Evolutionary conservation across 2,113 vertebrate species (phyloP).

Genomic region (Trinectes maculatus): DNA sequence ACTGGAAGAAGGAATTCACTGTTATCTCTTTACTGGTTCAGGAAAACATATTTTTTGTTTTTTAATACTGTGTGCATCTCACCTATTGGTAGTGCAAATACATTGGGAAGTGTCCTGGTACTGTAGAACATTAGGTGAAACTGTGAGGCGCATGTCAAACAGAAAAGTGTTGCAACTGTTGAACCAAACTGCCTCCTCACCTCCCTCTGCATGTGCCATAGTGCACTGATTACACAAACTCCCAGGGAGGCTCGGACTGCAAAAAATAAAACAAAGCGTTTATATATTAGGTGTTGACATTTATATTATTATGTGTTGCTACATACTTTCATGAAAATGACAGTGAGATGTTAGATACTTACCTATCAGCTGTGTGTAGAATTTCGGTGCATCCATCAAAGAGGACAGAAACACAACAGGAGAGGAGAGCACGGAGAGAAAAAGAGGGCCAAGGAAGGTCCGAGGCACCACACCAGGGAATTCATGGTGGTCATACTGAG

Average conservation of each 20-base stretch:
- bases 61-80: slow-evolving; percentile 14
- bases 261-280: slow-evolving; percentile 21
- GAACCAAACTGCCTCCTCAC: slow-evolving; percentile 90
- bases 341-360: not conserved
- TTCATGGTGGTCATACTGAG: slow-evolving; percentile 94
- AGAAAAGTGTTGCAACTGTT: slow-evolving; percentile 86
- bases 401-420: slow-evolving; percentile 83
- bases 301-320: not conserved
- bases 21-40: not conserved
- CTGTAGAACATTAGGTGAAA: slow-evolving; percentile 99
- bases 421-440: slow-evolving; percentile 85
- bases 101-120: slow-evolving; percentile 92
- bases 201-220: slow-evolving; percentile 91
- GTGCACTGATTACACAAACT: slow-evolving; percentile 80
- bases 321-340: no score
- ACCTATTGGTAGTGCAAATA: slow-evolving; percentile 93
- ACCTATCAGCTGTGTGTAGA: slow-evolving; percentile 90
- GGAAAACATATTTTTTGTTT: not conserved
- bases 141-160: slow-evolving; percentile 89
- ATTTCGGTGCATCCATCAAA: slow-evolving; percentile 85
- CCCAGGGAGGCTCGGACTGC: slow-evolving; percentile 90
- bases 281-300: no score
- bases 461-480: slow-evolving; percentile 97
- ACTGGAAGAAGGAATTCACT: slow-evolving; percentile 73
- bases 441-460: slow-evolving; percentile 91